Conservation (phyloP, 2,113 vertebrate species). For the Arvicanthis niloticus region DNA sequence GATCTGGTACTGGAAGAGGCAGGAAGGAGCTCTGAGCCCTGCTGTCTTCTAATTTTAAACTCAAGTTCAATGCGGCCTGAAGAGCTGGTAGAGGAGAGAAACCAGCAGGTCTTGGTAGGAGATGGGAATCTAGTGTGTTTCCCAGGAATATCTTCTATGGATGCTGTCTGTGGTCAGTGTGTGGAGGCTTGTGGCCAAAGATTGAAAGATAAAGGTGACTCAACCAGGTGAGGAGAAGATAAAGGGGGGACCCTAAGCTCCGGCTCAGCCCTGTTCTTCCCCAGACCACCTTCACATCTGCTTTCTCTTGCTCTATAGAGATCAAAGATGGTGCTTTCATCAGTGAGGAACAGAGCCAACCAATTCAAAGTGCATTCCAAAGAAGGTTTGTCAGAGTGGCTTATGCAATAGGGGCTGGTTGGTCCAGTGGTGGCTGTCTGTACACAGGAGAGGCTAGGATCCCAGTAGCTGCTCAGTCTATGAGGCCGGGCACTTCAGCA, state of each 20-base stretch:
- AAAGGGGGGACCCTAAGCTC: not conserved
- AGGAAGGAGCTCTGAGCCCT: not conserved
- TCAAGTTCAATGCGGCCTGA: not conserved
- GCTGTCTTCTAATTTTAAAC: not conserved
- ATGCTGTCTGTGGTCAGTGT: not conserved
- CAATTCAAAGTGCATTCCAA: not conserved
- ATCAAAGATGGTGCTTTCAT: not conserved
- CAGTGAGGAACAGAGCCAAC: not conserved
- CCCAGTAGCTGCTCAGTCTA: too few relatives aligned
- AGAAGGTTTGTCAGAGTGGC: not conserved
- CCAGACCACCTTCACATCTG: not conserved
- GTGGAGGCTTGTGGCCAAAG: not conserved
- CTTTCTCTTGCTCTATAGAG: not conserved
- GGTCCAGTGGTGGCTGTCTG: not conserved
- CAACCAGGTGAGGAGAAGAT: too few relatives aligned
- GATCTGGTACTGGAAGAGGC: not conserved
- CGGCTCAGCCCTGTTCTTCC: not conserved
- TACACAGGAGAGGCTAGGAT: not conserved
- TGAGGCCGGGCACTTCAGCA: not conserved
- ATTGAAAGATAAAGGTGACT: not conserved
- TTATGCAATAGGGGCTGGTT: not conserved
- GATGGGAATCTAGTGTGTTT: too few relatives aligned
- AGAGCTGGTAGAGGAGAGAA: not conserved
- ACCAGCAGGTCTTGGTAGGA: rapidly evolving
- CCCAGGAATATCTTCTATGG: not conserved